phyloP scores from a whole-genome alignment of 2,113 vertebrate genomes.

The human region DNA sequence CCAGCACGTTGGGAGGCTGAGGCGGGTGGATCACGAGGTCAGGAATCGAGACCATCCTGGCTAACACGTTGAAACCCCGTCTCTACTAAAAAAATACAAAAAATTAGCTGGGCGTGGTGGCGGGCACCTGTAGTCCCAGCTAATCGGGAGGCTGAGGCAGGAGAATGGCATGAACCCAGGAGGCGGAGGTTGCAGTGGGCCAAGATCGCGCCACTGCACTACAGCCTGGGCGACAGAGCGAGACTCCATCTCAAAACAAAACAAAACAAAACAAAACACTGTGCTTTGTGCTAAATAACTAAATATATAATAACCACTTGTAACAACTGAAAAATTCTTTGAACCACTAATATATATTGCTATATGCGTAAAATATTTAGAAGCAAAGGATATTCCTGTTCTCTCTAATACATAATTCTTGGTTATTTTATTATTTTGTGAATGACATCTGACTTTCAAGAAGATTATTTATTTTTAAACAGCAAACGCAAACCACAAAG shows the following conservation, averaged over 20 bases:
- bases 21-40: too few relatives aligned
- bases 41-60: too few relatives aligned
- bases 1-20: too few relatives aligned
- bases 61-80: too few relatives aligned
- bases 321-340: background rate
- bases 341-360: background rate
- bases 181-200: too few relatives aligned
- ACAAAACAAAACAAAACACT: background rate
- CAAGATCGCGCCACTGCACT: too few relatives aligned
- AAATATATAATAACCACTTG: background rate
- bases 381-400: background rate
- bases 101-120: too few relatives aligned
- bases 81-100: too few relatives aligned
- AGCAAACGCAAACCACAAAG: background rate
- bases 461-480: constrained; percentile 32
- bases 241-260: too few relatives aligned
- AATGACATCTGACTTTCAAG: background rate
- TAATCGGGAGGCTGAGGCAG: too few relatives aligned
- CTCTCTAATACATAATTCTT: background rate
- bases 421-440: background rate
- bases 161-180: too few relatives aligned
- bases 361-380: background rate
- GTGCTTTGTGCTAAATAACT: background rate
- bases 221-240: too few relatives aligned
- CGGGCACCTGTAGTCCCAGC: accelerated